Evolutionary conservation across 2,888 invertebrate species (phyloP), one percentile per base, ranked within the genome.

Genomic region (Euzophera pinguis): DNA sequence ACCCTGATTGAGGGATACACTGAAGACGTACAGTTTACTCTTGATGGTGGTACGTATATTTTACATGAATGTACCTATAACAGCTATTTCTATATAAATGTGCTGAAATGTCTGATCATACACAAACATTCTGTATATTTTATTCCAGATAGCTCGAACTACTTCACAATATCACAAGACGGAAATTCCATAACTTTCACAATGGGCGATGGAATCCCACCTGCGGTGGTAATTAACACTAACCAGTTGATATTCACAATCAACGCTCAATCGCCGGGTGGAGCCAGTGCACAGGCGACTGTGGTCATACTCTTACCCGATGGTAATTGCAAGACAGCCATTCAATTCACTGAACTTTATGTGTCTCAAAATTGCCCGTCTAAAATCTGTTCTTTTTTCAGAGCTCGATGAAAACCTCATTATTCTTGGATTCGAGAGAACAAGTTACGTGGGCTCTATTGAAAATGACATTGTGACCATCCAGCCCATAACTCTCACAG

Each of bases 41-140:
- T 77, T 0, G 62, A 63, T 50, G 75, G 73, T 63, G 72, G 76
- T 42, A n/a, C 1, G 42, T 22, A 3, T n/a, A n/a, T n/a, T 3
- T 1, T n/a, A 10, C n/a, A 35, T 22, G 22, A 22, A 22, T 22
- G 2, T 22, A 22, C 5, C 22, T 22, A 22, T 22, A 5, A 22
- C 2, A 22, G 22, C 3, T 22, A 22, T n/a, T n/a, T n/a, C n/a
- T n/a, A n/a, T n/a, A n/a, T n/a, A n/a, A n/a, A n/a, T n/a, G n/a
- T n/a, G n/a, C n/a, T n/a, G n/a, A n/a, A n/a, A n/a, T n/a, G n/a
- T n/a, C n/a, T n/a, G n/a, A n/a, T n/a, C n/a, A n/a, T n/a, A 22
- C 22, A n/a, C 22, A 22, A 22, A 22, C 22, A 5, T 5, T 5
- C 22, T 22, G 22, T 22, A n/a, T 10, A 1, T 35, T 3, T 10